phyloP scores from a whole-genome alignment of 2,888 invertebrate species.

The Yponomeuta sedellus region DNA sequence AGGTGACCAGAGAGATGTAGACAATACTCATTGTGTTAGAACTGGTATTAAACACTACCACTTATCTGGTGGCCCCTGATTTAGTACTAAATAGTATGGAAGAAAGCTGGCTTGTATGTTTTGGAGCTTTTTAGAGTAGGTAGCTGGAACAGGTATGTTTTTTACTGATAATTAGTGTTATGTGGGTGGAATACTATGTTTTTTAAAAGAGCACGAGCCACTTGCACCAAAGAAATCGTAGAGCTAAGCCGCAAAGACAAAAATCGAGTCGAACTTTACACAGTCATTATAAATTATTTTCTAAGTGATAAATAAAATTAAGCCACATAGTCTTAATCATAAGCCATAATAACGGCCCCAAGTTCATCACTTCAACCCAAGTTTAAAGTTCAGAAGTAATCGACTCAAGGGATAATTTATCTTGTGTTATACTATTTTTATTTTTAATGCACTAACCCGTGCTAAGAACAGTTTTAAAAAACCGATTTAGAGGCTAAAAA shows the following conservation, averaged over 20 bases:
- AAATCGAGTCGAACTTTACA: too few species aligned
- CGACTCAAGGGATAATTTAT: too few species aligned
- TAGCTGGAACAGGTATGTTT: constrained; percentile 42
- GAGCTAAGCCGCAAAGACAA: neutral
- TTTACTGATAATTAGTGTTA: constrained; percentile 46
- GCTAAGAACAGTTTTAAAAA: too few species aligned
- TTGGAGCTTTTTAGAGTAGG: constrained; percentile 37
- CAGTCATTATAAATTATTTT: too few species aligned
- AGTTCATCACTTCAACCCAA: too few species aligned
- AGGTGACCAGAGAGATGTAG: neutral
- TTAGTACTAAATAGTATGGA: constrained; percentile 22
- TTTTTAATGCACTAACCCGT: too few species aligned
- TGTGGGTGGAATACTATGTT: constrained; percentile 50
- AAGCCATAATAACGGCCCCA: too few species aligned
- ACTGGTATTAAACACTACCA: neutral
- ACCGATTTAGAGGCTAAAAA: too few species aligned
- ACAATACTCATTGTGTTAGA: neutral
- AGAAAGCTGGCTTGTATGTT: constrained; percentile 15
- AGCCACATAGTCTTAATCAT: too few species aligned
- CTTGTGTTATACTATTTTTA: too few species aligned
- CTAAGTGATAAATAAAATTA: too few species aligned
- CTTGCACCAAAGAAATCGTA: neutral
- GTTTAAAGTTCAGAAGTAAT: too few species aligned
- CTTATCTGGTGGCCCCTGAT: neutral
- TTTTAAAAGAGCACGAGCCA: constrained; percentile 28